Evolutionary conservation across 2,113 vertebrate genomes (phyloP).

Genomic region (Hylia prasina): DNA sequence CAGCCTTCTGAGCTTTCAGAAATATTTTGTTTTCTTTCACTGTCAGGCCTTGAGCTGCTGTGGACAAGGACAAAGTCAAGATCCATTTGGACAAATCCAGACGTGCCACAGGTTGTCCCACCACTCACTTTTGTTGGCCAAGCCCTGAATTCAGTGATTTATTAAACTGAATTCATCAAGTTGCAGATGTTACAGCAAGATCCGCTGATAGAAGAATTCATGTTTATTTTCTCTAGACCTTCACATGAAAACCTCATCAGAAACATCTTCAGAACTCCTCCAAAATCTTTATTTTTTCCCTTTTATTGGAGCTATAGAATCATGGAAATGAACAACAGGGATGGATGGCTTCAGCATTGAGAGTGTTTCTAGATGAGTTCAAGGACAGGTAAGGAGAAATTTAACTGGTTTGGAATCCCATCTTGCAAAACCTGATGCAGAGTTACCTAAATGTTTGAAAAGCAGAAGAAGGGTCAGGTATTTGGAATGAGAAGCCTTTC

Average conservation of each 20-base stretch:
- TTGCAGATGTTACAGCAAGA: background rate
- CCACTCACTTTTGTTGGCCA: background rate
- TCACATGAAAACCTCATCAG: background rate
- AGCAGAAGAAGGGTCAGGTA: background rate
- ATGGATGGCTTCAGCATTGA: background rate
- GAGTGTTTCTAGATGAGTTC: background rate
- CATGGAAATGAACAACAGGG: background rate
- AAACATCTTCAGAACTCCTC: background rate
- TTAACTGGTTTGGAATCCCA: background rate
- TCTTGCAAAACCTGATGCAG: background rate
- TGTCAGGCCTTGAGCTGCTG: background rate
- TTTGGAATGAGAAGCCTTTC: background rate
- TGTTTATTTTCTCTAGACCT: background rate
- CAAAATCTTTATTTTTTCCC: background rate
- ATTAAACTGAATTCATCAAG: background rate
- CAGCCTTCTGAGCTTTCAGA: background rate
- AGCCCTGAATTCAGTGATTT: background rate
- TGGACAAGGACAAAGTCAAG: background rate
- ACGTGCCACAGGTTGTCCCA: background rate
- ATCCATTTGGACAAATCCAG: background rate
- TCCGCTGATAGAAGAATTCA: background rate
- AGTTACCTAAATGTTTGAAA: background rate
- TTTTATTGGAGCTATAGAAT: background rate
- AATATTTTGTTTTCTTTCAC: background rate
- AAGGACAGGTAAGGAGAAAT: background rate